Base-by-base conservation (phyloP, 2,113 vertebrate species). In the Anseranas semipalmata region DNA sequence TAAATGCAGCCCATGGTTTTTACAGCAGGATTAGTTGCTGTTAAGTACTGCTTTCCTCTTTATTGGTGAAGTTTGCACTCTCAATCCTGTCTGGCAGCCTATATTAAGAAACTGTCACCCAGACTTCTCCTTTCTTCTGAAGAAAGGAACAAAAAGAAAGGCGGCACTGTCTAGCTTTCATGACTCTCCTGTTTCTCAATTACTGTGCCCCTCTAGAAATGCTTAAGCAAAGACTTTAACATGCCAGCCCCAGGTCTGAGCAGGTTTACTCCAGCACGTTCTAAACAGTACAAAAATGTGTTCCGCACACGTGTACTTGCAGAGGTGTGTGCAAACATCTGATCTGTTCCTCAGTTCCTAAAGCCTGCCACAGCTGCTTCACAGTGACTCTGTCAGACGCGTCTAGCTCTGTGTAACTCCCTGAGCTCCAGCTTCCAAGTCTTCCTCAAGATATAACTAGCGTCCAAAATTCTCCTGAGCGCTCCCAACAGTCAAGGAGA, bases 41-140 rank as follows among this genome's bases (percentile, higher is more conserved):
- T 78, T 67, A 85, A 81, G 15, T 2, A 2, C 45, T 75, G 21
- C 60, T 80, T 67, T 94, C 68, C 41, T 80, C 62, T 19, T 65
- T 84, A 58, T 1, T 89, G 63, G 68, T 75, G 55, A 84, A 73
- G 89, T 90, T 18, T 41, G 39, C 71, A 50, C 62, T 78, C 56
- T 81, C 68, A 62, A 81, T 67, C 73, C 92, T 90, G 56, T 53
- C 73, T 81, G 53, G 76, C 65, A 95, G 73, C 45, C 79, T 94
- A 73, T 93, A 92, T 79, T 92, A 96, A 87, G 88, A 45, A 85
- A 76, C 73, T 75, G 86, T 50, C 62, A 87, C 37, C 50, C 71
- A 96, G 88, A 93, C 90, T 95, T 93, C 94, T 95, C 72, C 70
- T 90, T 96, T 93, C 89, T 92, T 63, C 37, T 56, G 43, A 81